Conservation (phyloP, 37 sponge, comb jelly and placozoan genomes). For the Halichondria panicea region DNA sequence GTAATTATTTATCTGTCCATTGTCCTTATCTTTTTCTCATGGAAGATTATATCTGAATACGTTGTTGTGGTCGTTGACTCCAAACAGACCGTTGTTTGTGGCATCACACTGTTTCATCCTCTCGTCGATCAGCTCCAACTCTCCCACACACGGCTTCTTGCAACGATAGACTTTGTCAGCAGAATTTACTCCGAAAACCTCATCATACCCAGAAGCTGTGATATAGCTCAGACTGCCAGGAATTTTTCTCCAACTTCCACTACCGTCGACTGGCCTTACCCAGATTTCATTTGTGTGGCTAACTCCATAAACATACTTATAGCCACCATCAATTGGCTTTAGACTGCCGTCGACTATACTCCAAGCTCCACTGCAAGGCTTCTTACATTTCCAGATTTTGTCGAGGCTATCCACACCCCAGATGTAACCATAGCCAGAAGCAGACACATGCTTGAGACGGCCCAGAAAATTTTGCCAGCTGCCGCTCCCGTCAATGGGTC, state of each 20-base stretch:
- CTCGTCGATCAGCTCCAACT: slow-evolving; percentile 39
- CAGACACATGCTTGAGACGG: slow-evolving; percentile 52
- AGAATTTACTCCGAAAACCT: slow-evolving; percentile 44
- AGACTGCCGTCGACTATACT: slow-evolving; percentile 16
- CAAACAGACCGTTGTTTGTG: slow-evolving; percentile 26
- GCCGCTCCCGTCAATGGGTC: slow-evolving; percentile 57
- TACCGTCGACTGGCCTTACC: slow-evolving; percentile 49
- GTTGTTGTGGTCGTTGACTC: slow-evolving; percentile 4
- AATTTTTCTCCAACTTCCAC: slow-evolving; percentile 39
- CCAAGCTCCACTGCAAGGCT: slow-evolving; percentile 62
- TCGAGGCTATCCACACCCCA: slow-evolving; percentile 52
- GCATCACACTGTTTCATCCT: slow-evolving; percentile 47
- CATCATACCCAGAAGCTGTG: slow-evolving; percentile 45
- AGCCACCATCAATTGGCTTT: slow-evolving; percentile 47
- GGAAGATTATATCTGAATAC: too few species aligned
- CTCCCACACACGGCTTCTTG: slow-evolving; percentile 66
- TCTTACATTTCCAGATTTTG: slow-evolving; percentile 70
- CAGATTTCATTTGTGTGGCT: slow-evolving; percentile 8
- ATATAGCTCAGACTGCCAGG: slow-evolving; percentile 42
- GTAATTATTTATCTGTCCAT: too few species aligned
- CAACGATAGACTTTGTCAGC: slow-evolving; percentile 37
- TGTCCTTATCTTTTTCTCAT: too few species aligned
- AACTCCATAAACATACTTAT: slow-evolving; percentile 58
- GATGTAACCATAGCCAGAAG: slow-evolving; percentile 76
- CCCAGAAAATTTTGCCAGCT: slow-evolving; percentile 40